Evolutionary conservation across 1,140 invertebrate species (phyloP).

Genomic region (Capitella teleta): DNA sequence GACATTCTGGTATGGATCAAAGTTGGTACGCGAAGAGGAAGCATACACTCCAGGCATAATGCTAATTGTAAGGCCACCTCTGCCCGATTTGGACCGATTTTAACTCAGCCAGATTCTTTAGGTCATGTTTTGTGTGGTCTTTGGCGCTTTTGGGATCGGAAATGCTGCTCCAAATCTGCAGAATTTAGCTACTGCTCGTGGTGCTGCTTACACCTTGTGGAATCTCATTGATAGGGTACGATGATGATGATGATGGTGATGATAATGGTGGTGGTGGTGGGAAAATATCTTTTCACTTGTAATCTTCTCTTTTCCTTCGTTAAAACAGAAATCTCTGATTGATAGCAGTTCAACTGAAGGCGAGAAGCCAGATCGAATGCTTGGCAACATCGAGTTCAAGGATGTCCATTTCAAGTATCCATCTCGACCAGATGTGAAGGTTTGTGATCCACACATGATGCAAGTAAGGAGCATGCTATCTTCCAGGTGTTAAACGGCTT

Average conservation of each 20-base stretch:
- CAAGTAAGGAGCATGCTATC: too few species aligned
- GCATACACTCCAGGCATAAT: slow-evolving; percentile 7
- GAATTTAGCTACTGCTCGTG: slow-evolving; percentile 60
- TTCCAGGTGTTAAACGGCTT: slow-evolving; percentile 41
- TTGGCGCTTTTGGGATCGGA: slow-evolving; percentile 65
- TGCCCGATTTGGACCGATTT: not conserved
- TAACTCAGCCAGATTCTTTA: slow-evolving; percentile 8
- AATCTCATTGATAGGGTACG: slow-evolving; percentile 60
- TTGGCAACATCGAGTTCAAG: slow-evolving; percentile 56
- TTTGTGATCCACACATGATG: too few species aligned
- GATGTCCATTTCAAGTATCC: slow-evolving; percentile 76
- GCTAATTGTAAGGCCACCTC: slow-evolving; percentile 1
- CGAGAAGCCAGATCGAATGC: not conserved
- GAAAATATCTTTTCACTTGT: too few species aligned
- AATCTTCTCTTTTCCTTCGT: too few species aligned
- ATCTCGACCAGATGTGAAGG: slow-evolving; percentile 53
- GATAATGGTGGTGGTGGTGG: too few species aligned
- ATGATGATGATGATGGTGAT: too few species aligned
- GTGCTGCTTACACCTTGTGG: slow-evolving; percentile 66
- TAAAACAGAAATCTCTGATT: slow-evolving; percentile 11
- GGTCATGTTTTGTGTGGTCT: slow-evolving; percentile 70
- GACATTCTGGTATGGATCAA: slow-evolving; percentile 45
- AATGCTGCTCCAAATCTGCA: slow-evolving; percentile 67
- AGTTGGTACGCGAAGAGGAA: slow-evolving; percentile 47
- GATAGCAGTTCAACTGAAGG: slow-evolving; percentile 12